Conservation (phyloP, 1,140 invertebrate genomes). For the Ceratosolen fusciceps region DNA sequence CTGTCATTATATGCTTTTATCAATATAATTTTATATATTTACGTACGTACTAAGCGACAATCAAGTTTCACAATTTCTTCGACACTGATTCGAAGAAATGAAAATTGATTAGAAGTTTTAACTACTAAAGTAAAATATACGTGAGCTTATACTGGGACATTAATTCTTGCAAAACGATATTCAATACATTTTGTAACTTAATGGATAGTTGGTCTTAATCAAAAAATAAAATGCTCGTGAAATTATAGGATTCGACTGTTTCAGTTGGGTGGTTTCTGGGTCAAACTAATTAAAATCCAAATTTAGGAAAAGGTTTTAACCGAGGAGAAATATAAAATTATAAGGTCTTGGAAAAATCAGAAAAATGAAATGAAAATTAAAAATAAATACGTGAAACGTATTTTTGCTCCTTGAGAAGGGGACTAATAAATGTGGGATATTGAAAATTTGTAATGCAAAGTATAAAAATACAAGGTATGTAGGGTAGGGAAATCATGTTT, state of each 20-base stretch:
- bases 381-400: background rate
- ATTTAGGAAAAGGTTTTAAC: background rate
- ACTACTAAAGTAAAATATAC: background rate
- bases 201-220: background rate
- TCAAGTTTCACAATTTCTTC: background rate
- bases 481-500: background rate
- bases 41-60: background rate
- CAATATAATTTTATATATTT: slow-evolving; percentile 6
- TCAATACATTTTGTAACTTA: slow-evolving; percentile 4
- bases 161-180: background rate
- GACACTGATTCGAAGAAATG: background rate
- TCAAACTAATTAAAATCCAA: slow-evolving; percentile 21
- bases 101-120: too few species aligned
- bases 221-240: background rate
- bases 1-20: background rate
- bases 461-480: background rate
- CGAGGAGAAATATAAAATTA: background rate
- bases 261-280: background rate
- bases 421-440: background rate
- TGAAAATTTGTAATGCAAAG: slow-evolving; percentile 3
- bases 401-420: background rate
- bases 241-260: background rate
- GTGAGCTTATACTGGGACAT: background rate
- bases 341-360: background rate
- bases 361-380: slow-evolving; percentile 5